These are phyloP conservation scores for Tautogolabrus adspersus DNA, from an alignment of 2,113 vertebrate genomes.

Conservation along the genomic window DNA sequence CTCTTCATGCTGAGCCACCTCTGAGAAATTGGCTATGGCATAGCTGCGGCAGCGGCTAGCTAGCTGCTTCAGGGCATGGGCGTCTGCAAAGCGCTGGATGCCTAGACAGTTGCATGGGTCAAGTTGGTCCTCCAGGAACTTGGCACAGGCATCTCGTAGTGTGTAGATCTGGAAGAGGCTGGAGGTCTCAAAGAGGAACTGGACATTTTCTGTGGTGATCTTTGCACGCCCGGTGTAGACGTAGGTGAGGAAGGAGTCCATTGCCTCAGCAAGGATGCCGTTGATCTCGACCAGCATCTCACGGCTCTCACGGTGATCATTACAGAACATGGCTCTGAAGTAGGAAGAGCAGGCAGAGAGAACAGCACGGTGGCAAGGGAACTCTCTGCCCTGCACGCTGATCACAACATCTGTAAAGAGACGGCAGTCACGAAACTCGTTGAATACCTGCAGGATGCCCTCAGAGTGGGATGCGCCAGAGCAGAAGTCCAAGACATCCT, in stretches of 20 bases:
- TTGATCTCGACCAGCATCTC: constrained; percentile 97
- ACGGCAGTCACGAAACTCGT: constrained; percentile 94
- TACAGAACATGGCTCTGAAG: constrained; percentile 98
- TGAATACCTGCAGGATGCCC: constrained; percentile 95
- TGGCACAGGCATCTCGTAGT: constrained; percentile 94
- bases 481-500: constrained; percentile 94
- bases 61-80: constrained; percentile 93
- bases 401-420: constrained; percentile 96
- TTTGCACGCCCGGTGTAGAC: constrained; percentile 97
- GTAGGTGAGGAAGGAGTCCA: constrained; percentile 97
- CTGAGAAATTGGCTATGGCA: constrained; percentile 91
- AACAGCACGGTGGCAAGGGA: constrained; percentile 94
- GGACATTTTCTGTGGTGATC: constrained; percentile 97
- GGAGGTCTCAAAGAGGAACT: constrained; percentile 97
- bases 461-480: constrained; percentile 95
- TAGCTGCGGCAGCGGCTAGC: constrained; percentile 93
- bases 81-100: constrained; percentile 96
- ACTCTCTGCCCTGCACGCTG: constrained; percentile 94
- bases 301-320: constrained; percentile 92
- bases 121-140: constrained; percentile 97
- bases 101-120: constrained; percentile 98
- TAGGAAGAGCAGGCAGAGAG: constrained; percentile 96
- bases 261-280: constrained; percentile 93
- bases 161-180: constrained; percentile 96
- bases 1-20: constrained; percentile 94